Evolutionary conservation across 2,888 invertebrate species (phyloP).

Genomic region (Lamellibrachia satsuma): DNA sequence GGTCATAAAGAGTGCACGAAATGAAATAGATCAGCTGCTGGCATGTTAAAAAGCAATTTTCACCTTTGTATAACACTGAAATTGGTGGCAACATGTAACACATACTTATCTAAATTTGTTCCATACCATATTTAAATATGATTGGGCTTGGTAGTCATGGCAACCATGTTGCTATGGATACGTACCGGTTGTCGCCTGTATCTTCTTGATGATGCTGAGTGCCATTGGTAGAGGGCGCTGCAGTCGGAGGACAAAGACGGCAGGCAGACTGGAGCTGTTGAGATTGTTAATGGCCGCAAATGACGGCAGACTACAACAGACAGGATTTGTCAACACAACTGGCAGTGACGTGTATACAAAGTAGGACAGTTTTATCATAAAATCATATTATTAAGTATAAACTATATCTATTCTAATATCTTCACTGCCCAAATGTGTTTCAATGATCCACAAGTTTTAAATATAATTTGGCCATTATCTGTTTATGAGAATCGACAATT

Average conservation of each 20-base stretch:
- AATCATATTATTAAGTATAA: too few species aligned
- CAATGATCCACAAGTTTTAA: too few species aligned
- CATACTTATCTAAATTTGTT: neutral
- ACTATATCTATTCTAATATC: too few species aligned
- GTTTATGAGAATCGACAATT: too few species aligned
- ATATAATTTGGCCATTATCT: too few species aligned
- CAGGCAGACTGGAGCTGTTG: slow-evolving; percentile 90
- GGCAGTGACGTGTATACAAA: neutral
- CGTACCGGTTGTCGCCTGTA: slow-evolving; percentile 69
- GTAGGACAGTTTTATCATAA: too few species aligned
- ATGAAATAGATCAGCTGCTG: neutral
- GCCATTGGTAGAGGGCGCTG: slow-evolving; percentile 89
- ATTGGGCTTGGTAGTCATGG: neutral
- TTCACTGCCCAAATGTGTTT: too few species aligned
- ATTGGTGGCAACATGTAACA: neutral
- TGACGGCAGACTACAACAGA: slow-evolving; percentile 74
- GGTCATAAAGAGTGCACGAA: too few species aligned
- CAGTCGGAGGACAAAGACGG: slow-evolving; percentile 85
- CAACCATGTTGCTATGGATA: neutral
- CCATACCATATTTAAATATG: neutral
- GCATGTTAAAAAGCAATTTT: neutral
- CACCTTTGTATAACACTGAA: neutral
- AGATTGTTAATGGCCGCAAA: slow-evolving; percentile 82
- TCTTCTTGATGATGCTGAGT: slow-evolving; percentile 76
- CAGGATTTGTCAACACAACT: neutral